Evolutionary conservation across 2,113 vertebrate species (phyloP).

Genomic region (Hypanus sabinus): DNA sequence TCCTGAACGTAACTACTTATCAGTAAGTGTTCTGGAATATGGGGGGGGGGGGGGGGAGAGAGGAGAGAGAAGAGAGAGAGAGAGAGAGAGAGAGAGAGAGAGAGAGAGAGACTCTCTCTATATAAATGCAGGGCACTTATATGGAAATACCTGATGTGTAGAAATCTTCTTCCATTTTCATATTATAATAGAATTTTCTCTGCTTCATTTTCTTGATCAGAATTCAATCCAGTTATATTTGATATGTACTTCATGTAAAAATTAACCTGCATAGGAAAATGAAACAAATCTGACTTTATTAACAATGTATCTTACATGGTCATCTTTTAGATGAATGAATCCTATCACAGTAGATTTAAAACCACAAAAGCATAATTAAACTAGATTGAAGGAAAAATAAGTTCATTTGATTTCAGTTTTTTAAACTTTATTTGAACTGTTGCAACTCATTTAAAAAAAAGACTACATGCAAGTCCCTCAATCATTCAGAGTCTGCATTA

Average conservation of each 20-base stretch:
- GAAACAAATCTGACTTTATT: background rate
- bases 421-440: background rate
- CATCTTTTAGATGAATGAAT: too few relatives aligned
- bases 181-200: background rate
- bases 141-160: background rate
- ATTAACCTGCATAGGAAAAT: background rate
- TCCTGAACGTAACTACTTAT: too few relatives aligned
- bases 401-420: background rate
- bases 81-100: too few relatives aligned
- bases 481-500: background rate
- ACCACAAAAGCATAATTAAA: background rate
- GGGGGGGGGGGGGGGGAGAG: too few relatives aligned
- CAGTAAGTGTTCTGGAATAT: too few relatives aligned
- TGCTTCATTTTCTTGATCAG: background rate
- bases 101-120: too few relatives aligned
- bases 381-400: background rate
- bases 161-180: background rate
- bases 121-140: too few relatives aligned
- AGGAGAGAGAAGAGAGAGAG: too few relatives aligned
- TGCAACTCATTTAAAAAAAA: background rate
- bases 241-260: background rate
- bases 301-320: background rate
- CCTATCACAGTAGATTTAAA: too few relatives aligned
- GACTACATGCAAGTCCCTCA: too few relatives aligned
- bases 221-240: background rate